Conservation (phyloP, 2,888 invertebrate genomes). For the Adelphocoris suturalis region DNA sequence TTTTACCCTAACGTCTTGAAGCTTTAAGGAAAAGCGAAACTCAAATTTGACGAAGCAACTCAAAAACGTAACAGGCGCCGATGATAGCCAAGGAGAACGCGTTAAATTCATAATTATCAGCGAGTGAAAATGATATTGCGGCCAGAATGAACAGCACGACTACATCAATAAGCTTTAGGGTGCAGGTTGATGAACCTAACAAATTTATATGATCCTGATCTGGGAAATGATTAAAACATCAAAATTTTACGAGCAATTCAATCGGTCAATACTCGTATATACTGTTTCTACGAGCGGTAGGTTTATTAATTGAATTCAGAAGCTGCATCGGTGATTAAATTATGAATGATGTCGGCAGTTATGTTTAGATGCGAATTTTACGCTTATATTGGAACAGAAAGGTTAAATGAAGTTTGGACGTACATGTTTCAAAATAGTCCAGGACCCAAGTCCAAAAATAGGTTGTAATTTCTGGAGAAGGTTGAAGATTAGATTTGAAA, state of each 20-base stretch:
- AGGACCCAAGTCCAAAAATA: no score
- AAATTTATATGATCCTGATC: background rate
- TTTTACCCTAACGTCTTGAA: no score
- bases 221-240: background rate
- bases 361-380: no score
- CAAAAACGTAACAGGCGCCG: no score
- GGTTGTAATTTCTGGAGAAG: no score
- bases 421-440: no score
- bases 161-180: constrained; percentile 32
- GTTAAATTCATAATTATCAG: background rate
- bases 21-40: no score
- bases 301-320: background rate
- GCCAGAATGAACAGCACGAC: background rate
- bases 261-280: background rate
- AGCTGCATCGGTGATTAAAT: background rate
- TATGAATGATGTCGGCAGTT: no score
- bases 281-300: background rate
- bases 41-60: no score
- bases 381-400: no score
- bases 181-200: background rate
- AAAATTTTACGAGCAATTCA: background rate
- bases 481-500: no score
- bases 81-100: constrained; percentile 18
- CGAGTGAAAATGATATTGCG: constrained; percentile 12
- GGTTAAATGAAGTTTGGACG: no score